Percentiles rank a stretch among this genome's conserved stretches.
Conservation (phyloP, 2,888 invertebrate genomes). For the Pseudeuparius sepicola region DNA sequence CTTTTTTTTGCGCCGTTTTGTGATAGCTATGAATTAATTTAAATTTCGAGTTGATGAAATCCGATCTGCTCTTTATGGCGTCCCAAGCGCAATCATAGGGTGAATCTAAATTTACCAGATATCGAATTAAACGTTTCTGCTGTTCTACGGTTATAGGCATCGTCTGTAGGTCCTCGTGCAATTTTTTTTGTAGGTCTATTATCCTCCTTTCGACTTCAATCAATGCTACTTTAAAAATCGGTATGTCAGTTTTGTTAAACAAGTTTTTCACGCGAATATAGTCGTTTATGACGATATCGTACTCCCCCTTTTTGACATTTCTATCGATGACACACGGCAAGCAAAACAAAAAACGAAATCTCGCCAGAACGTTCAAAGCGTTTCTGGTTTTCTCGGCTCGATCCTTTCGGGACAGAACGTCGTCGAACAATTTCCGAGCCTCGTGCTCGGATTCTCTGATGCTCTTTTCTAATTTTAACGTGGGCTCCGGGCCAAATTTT, state of each 20-base stretch:
- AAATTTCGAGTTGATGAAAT: slow-evolving; percentile 62
- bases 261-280: slow-evolving; percentile 92
- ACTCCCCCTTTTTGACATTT: slow-evolving; percentile 89
- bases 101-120: slow-evolving; percentile 64
- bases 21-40: slow-evolving; percentile 55
- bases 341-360: slow-evolving; percentile 78
- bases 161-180: slow-evolving; percentile 74
- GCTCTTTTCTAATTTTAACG: slow-evolving; percentile 65
- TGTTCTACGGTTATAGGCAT: slow-evolving; percentile 90
- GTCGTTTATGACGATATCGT: slow-evolving; percentile 95
- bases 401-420: slow-evolving; percentile 84
- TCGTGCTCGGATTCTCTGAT: slow-evolving; percentile 84
- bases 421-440: slow-evolving; percentile 87
- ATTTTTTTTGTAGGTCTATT: slow-evolving; percentile 63
- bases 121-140: slow-evolving; percentile 87
- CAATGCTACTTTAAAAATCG: slow-evolving; percentile 78
- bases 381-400: slow-evolving; percentile 93
- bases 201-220: slow-evolving; percentile 87
- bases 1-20: slow-evolving; percentile 40
- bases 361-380: slow-evolving; percentile 81
- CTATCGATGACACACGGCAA: slow-evolving; percentile 89
- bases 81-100: slow-evolving; percentile 94
- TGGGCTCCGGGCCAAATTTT: slow-evolving; percentile 60
- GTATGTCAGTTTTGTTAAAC: slow-evolving; percentile 88
- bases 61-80: slow-evolving; percentile 75